Conservation (phyloP, 2,797 vertebrate genomes). For the Malurus splendens region DNA sequence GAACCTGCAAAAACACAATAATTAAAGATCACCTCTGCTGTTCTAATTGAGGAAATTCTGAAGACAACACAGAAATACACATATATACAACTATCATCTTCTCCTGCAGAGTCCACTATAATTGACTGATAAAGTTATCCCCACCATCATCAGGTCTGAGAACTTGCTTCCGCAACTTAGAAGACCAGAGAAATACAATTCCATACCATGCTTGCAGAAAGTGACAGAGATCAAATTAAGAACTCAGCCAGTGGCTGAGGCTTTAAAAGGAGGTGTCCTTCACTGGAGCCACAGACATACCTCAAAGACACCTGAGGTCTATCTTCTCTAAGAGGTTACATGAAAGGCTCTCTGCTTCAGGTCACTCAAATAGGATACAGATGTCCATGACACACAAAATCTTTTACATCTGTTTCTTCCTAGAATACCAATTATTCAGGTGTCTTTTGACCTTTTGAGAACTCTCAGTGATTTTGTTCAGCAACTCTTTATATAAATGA, state of each 20-base stretch:
- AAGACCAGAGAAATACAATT: neutral
- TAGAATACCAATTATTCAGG: neutral
- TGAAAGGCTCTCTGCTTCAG: neutral
- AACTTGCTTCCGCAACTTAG: neutral
- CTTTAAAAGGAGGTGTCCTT: neutral
- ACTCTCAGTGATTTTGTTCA: neutral
- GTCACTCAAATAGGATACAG: neutral
- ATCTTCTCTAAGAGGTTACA: neutral
- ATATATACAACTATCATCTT: neutral
- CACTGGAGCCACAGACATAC: neutral
- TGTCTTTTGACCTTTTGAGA: neutral
- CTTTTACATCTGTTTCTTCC: neutral
- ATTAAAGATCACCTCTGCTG: neutral
- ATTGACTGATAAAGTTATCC: neutral
- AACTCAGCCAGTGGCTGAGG: neutral
- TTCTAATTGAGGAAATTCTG: neutral
- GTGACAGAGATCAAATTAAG: neutral
- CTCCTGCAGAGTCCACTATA: neutral
- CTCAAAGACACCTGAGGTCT: neutral
- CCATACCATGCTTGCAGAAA: neutral
- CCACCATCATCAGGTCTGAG: neutral
- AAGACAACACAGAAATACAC: neutral
- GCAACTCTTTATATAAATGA: neutral
- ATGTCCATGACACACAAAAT: neutral
- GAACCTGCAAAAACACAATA: neutral